Conservation (phyloP, 2,888 invertebrate genomes). For the Phyto melanocephala region DNA sequence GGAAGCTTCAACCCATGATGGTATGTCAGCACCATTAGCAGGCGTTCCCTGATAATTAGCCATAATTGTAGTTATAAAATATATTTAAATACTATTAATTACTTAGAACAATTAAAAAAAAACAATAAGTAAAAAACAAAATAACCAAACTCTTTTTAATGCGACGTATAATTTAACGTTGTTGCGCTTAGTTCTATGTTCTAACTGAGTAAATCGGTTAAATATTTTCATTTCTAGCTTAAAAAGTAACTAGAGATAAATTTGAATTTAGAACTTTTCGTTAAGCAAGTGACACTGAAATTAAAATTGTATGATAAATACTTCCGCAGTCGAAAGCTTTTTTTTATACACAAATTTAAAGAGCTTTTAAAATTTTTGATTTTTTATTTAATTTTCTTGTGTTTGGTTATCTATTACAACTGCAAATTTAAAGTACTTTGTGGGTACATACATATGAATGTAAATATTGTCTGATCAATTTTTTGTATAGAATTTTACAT, state of each 20-base stretch:
- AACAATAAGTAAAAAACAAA: background rate
- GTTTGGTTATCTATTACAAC: no score
- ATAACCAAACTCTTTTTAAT: background rate
- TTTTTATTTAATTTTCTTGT: no score
- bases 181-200: background rate
- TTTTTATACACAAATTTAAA: background rate
- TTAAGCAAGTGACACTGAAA: background rate
- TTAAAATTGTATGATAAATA: background rate
- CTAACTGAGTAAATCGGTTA: constrained; percentile 19
- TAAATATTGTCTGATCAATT: no score
- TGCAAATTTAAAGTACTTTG: no score
- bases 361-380: background rate
- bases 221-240: background rate
- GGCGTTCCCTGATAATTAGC: constrained; percentile 6
- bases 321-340: background rate
- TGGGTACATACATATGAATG: no score
- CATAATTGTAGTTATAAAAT: background rate
- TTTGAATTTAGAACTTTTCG: constrained; percentile 5
- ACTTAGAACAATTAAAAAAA: background rate
- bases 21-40: background rate
- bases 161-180: background rate
- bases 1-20: constrained; percentile 67
- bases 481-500: no score
- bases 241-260: no score
- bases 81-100: background rate